Evolutionary conservation across 1,140 invertebrate genomes (phyloP).

Genomic region (Neocloeon triangulifer): DNA sequence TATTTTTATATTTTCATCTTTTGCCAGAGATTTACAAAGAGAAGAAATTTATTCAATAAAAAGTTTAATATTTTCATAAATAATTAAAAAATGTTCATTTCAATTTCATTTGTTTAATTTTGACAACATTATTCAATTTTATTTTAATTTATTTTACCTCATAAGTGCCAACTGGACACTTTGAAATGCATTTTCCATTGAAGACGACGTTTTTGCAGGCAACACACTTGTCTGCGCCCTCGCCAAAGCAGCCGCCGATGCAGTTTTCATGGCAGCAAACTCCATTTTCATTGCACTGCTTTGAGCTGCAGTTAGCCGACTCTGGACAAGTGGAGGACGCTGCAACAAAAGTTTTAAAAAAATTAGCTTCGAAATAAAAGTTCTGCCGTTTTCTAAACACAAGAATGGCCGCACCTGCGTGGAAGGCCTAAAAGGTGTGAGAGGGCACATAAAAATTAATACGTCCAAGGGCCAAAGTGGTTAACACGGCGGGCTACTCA

Average conservation of each 20-base stretch:
- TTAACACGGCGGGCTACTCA: no score
- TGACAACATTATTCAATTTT: no score
- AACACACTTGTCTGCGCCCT: slow-evolving; percentile 34
- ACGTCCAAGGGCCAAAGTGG: no score
- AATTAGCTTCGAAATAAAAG: no score
- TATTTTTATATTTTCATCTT: no score
- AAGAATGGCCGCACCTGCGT: no score
- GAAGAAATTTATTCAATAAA: slow-evolving; percentile 1
- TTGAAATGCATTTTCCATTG: slow-evolving; percentile 32
- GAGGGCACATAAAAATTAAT: no score
- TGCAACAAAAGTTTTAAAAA: slow-evolving; percentile 8
- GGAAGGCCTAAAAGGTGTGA: no score
- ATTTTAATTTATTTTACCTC: slow-evolving; percentile 17
- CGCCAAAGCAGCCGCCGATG: slow-evolving; percentile 55
- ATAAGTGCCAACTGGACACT: slow-evolving; percentile 46
- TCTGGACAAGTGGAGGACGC: slow-evolving; percentile 7
- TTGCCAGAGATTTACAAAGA: neutral
- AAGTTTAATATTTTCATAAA: neutral
- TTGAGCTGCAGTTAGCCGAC: neutral
- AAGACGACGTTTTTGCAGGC: slow-evolving; percentile 45
- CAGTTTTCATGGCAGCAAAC: slow-evolving; percentile 60
- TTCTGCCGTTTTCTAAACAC: no score
- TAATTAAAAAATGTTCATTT: neutral
- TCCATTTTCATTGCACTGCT: slow-evolving; percentile 23
- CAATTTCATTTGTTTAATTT: no score